Conservation (phyloP, 2,113 vertebrate genomes). For the Heterochromis multidens region DNA sequence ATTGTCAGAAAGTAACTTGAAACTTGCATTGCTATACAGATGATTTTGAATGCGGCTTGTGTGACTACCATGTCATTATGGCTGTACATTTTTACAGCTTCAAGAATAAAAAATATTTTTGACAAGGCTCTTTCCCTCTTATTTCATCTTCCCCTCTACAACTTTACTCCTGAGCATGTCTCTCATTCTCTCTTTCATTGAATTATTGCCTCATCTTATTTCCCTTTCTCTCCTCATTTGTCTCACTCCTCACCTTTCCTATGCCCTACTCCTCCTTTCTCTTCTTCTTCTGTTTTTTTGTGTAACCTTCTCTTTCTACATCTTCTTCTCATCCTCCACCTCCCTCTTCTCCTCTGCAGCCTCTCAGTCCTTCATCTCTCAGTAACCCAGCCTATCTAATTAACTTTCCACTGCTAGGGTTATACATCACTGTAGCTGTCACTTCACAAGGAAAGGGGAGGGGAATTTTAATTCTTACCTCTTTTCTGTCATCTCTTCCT, state of each 20-base stretch:
- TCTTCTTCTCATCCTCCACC: slow-evolving; percentile 5
- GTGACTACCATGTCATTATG: neutral
- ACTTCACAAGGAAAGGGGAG: slow-evolving; percentile 51
- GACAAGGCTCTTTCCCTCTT: neutral
- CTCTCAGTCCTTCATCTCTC: slow-evolving; percentile 58
- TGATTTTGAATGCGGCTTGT: neutral
- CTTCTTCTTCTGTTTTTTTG: neutral
- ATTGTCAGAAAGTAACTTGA: neutral
- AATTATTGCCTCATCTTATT: neutral
- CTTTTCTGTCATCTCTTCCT: slow-evolving; percentile 37
- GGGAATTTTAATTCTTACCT: slow-evolving; percentile 52
- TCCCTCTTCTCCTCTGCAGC: neutral
- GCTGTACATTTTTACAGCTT: neutral
- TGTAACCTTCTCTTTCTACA: neutral
- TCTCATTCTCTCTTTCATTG: neutral
- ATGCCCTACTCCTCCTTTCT: neutral
- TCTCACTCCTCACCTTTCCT: neutral
- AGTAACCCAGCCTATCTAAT: slow-evolving; percentile 76
- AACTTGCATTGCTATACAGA: neutral
- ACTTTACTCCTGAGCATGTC: neutral
- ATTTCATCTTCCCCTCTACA: neutral
- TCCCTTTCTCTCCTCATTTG: neutral
- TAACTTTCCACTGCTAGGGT: slow-evolving; percentile 73
- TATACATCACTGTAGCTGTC: slow-evolving; percentile 76
- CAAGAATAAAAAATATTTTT: neutral